Base-by-base conservation (phyloP, 2,113 vertebrate species). In the Scytalopus superciliaris region DNA sequence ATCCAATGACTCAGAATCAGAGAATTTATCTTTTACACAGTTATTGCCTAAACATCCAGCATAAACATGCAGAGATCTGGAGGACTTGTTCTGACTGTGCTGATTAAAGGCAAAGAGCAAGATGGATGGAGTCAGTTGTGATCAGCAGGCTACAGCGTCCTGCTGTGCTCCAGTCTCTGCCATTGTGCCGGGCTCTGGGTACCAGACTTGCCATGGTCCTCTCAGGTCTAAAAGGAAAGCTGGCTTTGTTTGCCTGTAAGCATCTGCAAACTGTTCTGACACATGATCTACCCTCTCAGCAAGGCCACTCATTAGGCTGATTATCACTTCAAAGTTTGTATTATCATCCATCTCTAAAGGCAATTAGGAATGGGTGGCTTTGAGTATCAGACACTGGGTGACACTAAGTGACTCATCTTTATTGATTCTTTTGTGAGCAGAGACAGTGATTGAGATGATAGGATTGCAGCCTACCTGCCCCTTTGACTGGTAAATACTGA, bases 281-380 rank as follows among this genome's bases (percentile, higher is more conserved):
- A 98, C 97, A 97, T 97, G 97, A 98, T 96, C 97, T 96, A 93
- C 94, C 96, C 94, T 93, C 97, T 95, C 96, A 97, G 97, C 97
- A 98, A 98, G 98, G 97, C 95, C 94, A 92, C 98, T 98, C 98
- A 98, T 99, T 98, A 98, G 97, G 97, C 96, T 98, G 97, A 98
- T 99, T 99, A 98, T 98, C 98, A 99, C 98, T 98, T 99, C 98
- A 99, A 99, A 99, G 98, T 97, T 95, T 98, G 97, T 97, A 98
- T 98, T 98, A 98, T 98, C 98, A 98, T 96, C 98, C 98, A 98
- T 98, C 98, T 98, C 98, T 98, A 98, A 98, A 98, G 98, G 98
- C 98, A 98, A 98, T 99, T 98, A 99, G 98, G 98, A 98, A 98
- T 98, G 98, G 98, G 98, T 98, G 98, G 98, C 98, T 98, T 98